Evolutionary conservation across 2,797 vertebrate genomes (phyloP).

Genomic region (Hirundo rustica): DNA sequence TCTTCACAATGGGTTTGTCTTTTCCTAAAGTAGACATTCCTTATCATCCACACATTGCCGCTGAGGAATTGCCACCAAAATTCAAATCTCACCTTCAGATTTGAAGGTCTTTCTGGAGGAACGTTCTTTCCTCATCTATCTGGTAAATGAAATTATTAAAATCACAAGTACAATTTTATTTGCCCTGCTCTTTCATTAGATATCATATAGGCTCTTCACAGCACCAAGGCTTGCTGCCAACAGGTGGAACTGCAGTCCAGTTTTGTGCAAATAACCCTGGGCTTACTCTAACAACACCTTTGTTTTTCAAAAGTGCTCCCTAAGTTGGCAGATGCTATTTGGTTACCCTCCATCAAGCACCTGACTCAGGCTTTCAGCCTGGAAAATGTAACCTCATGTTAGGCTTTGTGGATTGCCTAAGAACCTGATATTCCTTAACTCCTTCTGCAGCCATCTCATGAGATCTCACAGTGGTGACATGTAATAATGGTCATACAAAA

Average conservation of each 20-base stretch:
- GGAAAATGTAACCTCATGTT: constrained; percentile 56
- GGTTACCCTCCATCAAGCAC: constrained; percentile 1
- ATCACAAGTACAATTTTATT: neutral
- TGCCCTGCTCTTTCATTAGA: neutral
- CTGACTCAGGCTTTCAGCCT: constrained; percentile 58
- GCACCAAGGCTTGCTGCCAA: neutral
- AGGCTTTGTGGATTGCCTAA: constrained; percentile 22
- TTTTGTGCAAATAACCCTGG: neutral
- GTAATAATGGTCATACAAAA: neutral
- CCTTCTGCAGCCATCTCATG: neutral
- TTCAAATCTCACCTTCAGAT: neutral
- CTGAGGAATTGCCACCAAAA: neutral
- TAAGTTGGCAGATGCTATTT: constrained; percentile 14
- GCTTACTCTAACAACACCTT: constrained; percentile 33
- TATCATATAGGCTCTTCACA: neutral
- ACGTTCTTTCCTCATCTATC: neutral
- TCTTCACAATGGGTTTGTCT: neutral
- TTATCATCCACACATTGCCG: neutral
- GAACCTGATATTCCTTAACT: constrained; percentile 41
- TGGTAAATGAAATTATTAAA: neutral
- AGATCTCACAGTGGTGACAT: neutral
- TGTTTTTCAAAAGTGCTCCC: constrained; percentile 3
- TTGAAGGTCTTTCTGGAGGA: neutral
- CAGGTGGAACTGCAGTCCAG: neutral
- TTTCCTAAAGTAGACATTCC: neutral